A percentile compares a stretch with the other conserved stretches of the same genome.
Conservation (phyloP, 2,797 vertebrate genomes). For the Diceros bicornis region DNA sequence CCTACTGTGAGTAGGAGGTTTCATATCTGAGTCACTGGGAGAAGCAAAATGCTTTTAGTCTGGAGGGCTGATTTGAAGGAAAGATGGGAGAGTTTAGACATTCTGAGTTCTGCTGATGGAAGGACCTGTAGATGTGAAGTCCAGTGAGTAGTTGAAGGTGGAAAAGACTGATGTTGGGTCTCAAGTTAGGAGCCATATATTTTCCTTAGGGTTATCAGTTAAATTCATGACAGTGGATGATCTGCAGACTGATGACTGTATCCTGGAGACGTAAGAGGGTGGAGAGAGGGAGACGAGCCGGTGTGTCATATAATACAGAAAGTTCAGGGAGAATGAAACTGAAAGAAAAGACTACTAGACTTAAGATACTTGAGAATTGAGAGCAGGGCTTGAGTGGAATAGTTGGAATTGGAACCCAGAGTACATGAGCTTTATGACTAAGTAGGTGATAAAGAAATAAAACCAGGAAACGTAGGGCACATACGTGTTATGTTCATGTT, state of each 20-base stretch:
- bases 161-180: not conserved
- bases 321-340: not conserved
- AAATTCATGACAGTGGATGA: not conserved
- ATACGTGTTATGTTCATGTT: not conserved
- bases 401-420: not conserved
- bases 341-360: not conserved
- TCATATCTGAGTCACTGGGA: not conserved
- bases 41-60: slow-evolving; percentile 9
- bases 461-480: not conserved
- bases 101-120: not conserved
- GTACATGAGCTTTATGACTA: not conserved
- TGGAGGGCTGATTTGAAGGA: not conserved
- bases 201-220: not conserved
- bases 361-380: not conserved
- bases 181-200: not conserved
- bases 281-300: not conserved
- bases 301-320: not conserved
- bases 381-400: not conserved
- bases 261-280: not conserved
- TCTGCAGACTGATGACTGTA: not conserved
- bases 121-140: not conserved
- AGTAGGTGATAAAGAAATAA: not conserved
- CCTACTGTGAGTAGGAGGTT: not conserved
- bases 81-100: not conserved
- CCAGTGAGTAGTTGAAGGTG: not conserved